Base-by-base conservation (phyloP, 2,113 vertebrate species). In the Cottus gobio region DNA sequence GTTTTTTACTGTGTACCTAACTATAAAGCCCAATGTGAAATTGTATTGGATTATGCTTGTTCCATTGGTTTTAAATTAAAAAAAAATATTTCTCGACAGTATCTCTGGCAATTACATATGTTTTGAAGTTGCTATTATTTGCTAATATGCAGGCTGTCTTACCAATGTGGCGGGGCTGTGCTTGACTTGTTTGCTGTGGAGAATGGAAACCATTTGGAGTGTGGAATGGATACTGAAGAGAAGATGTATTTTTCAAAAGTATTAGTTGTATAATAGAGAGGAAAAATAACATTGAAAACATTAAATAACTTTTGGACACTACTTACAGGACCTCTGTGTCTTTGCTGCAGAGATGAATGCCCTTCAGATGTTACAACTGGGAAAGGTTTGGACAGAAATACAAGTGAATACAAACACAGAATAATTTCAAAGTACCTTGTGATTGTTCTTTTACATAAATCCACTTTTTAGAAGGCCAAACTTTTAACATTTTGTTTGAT, bases 261-360 rank as follows among this genome's bases (percentile, higher is more conserved):
- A 36, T 77, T 52, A 58, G 13, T 71, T 73, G 65, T 20, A 54
- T 13, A 68, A 68, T 18, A 18, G 16, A 61, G 28, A 24, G 2
- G 9, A 6, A 24, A 56, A 50, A 68, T 28, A 13, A n/a, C 0
- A n/a, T n/a, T n/a, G n/a, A n/a, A 11, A 36, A 36, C 15, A 2
- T 11, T 54, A 7, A 70, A 37, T 70, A 52, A 20, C 18, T 13
- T 71, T 36, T 70, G 20, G 7, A 24, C 7, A 71, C 31, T 76
- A 86, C 91, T 89, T 37, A 93, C 91, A 75, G 56, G 24, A 80
- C 31, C 15, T 77, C n/a, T 73, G 50, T 0, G 5, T 4, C 4
- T 61, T 71, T 82, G 85, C 65, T 26, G 71, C 34, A 58, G 67
- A 44, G 74, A 22, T 2, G 28, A 5, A 31, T 70, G n/a, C 6